Evolutionary conservation across 35 echinoderm and acorn worm species (phyloP).

Genomic region (Diadema setosum): DNA sequence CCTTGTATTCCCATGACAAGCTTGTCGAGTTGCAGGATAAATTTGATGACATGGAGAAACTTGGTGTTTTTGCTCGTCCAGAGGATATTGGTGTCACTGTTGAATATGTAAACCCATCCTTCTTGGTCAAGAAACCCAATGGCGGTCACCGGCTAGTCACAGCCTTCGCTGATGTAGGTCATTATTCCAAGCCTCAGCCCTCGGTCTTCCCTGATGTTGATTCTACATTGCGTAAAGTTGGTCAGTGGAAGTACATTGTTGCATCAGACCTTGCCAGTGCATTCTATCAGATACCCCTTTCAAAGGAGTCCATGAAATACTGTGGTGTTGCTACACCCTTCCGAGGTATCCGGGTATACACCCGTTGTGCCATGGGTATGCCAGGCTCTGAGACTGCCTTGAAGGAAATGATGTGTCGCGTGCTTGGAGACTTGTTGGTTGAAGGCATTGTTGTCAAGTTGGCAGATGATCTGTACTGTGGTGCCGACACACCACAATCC

Average conservation of each 20-base stretch:
- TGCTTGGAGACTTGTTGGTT: conserved; percentile 51
- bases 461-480: conserved; percentile 34
- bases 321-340: conserved; percentile 46
- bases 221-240: conserved; percentile 28
- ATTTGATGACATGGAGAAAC: conserved; percentile 45
- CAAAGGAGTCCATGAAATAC: too few species aligned
- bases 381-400: conserved; percentile 67
- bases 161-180: conserved; percentile 23
- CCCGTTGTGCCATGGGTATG: conserved; percentile 70
- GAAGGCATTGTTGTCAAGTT: too few species aligned
- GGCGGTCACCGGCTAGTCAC: not conserved
- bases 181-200: conserved; percentile 56
- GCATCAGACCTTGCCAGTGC: too few species aligned
- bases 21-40: conserved; percentile 39
- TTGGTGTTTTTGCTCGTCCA: conserved; percentile 42
- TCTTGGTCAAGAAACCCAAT: conserved; percentile 24
- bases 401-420: conserved; percentile 56
- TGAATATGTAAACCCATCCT: conserved; percentile 70
- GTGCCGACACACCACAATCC: too few species aligned
- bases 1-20: not conserved
- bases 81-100: conserved; percentile 44
- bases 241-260: too few species aligned
- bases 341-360: conserved; percentile 49
- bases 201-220: conserved; percentile 68
- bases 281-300: too few species aligned